Evolutionary conservation across 2,888 invertebrate genomes (phyloP).

Genomic region (Caenorhabditis afra): DNA sequence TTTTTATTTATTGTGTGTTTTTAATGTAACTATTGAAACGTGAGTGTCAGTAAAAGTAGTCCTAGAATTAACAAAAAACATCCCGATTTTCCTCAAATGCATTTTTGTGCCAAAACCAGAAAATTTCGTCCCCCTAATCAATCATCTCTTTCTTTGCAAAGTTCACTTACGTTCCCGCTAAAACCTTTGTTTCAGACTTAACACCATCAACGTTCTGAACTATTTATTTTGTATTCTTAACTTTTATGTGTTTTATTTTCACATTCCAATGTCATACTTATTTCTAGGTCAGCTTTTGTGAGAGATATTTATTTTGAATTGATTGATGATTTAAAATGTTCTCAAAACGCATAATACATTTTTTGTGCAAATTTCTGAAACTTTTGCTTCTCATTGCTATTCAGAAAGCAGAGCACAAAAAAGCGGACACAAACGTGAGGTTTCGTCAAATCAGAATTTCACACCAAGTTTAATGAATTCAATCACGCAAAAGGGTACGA

Average conservation of each 20-base stretch:
- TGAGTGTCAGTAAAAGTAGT: too few species aligned
- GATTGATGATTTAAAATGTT: not conserved
- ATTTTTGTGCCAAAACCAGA: conserved; percentile 10
- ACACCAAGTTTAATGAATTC: conserved; percentile 18
- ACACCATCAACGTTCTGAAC: conserved; percentile 7
- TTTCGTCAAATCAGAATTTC: conserved; percentile 3
- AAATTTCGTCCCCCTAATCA: not conserved
- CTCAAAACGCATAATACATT: not conserved
- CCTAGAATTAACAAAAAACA: not conserved
- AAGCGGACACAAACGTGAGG: not conserved
- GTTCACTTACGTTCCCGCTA: conserved; percentile 26
- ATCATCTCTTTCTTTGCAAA: not conserved
- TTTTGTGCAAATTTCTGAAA: not conserved
- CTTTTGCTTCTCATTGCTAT: not conserved
- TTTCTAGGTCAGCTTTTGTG: not conserved
- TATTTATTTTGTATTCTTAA: conserved; percentile 25
- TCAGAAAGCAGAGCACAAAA: not conserved
- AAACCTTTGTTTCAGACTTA: conserved; percentile 36
- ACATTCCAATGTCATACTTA: conserved; percentile 30
- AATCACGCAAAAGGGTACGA: not conserved
- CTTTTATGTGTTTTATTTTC: conserved; percentile 15
- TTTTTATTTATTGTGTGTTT: not conserved
- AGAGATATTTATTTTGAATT: not conserved
- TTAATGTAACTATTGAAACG: not conserved
- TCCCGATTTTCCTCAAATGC: not conserved